Base-by-base conservation (phyloP, 2,888 invertebrate species). In the Cosmia pyralina region DNA sequence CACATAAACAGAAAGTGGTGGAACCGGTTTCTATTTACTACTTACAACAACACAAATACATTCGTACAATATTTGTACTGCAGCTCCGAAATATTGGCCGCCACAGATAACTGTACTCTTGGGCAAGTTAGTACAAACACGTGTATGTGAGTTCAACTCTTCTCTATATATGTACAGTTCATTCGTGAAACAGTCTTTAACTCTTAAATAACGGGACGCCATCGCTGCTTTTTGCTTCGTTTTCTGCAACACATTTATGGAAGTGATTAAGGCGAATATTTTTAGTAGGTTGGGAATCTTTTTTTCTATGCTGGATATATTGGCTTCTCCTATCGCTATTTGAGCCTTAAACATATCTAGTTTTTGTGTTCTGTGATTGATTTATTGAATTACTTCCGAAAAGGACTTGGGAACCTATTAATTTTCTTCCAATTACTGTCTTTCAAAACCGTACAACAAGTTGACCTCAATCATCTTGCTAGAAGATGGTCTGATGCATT, bases 171-270 rank as follows among this genome's bases (percentile, higher is more conserved):
- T 34, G 64, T 64, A 74, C 76, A 79, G 78, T 81, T 79, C 69
- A 68, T 72, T 79, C 68, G 71, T 83, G 72, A 86, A 83, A 81
- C 80, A 79, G 63, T 72, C 71, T 77, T 70, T 75, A 69, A 76
- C 69, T 74, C 75, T 80, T 74, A 77, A 77, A 55, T 86, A 86
- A 86, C 86, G 86, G 86, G 69, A 79, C 53, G 17, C 57, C 48
- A 60, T 60, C 63, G 67, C 41, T 64, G 53, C 62, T 79, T 84
- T 76, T 83, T 81, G 71, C 82, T 71, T 69, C 60, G 53, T 71
- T 77, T 72, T 66, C 70, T 70, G 53, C 60, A 59, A 53, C 59
- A 58, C 70, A 48, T 72, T 75, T 73, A 77, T 75, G 79, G 75
- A 66, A 71, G 70, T 75, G 69, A 83, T 81, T 81, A 84, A 81